phyloP scores from a whole-genome alignment of 2,797 vertebrate genomes.

The Muscicapa striata region DNA sequence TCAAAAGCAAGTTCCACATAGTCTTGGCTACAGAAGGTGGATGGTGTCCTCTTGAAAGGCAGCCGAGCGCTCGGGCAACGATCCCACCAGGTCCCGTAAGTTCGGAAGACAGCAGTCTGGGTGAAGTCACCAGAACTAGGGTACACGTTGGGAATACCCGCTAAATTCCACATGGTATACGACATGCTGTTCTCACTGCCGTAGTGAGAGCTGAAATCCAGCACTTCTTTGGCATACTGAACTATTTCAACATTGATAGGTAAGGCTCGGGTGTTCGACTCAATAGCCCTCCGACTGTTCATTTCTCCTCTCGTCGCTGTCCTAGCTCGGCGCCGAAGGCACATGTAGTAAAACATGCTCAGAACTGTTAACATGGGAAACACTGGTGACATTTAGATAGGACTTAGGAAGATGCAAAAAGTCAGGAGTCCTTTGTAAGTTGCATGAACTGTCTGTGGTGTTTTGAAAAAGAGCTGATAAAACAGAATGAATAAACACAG shows the following conservation, averaged over 20 bases:
- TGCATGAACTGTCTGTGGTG: constrained; percentile 66
- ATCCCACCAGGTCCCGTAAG: constrained; percentile 96
- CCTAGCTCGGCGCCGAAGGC: constrained; percentile 97
- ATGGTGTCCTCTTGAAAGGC: constrained; percentile 86
- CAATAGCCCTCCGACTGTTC: constrained; percentile 90
- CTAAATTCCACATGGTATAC: constrained; percentile 98
- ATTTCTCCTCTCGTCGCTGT: constrained; percentile 91
- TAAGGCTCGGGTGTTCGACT: constrained; percentile 87
- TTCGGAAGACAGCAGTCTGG: constrained; percentile 95
- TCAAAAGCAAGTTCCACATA: constrained; percentile 96
- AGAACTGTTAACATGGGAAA: constrained; percentile 98
- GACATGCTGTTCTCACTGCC: constrained; percentile 99
- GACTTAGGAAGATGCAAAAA: constrained; percentile 64
- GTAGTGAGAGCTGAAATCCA: constrained; percentile 99
- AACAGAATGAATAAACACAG: constrained; percentile 67
- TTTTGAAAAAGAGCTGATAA: constrained; percentile 68
- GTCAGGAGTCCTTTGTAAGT: constrained; percentile 68
- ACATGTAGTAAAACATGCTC: constrained; percentile 99
- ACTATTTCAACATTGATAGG: constrained; percentile 90
- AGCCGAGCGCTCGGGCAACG: constrained; percentile 85
- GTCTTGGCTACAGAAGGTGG: constrained; percentile 91
- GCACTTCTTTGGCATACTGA: constrained; percentile 95
- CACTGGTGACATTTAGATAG: constrained; percentile 78
- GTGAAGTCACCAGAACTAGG: constrained; percentile 98
- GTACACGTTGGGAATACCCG: constrained; percentile 93